A percentile compares a stretch with the other conserved stretches of the same genome.
phyloP scores from a whole-genome alignment of 2,888 invertebrate genomes.

The Troglohyphantes excavatus region DNA sequence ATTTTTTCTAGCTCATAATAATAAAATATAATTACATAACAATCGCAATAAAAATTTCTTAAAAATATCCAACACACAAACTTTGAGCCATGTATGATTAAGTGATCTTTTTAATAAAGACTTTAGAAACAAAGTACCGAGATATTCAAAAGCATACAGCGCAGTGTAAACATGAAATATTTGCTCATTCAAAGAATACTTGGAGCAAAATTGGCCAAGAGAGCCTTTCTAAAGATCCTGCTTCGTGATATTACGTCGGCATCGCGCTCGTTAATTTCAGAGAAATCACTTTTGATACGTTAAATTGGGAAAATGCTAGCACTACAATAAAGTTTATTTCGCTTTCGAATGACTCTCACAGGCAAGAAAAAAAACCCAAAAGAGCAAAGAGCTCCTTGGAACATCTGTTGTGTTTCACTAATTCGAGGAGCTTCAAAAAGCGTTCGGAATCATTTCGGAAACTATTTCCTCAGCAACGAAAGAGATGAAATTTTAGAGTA shows the following conservation, averaged over 20 bases:
- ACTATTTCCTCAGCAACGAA: background rate
- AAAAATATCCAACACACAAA: too few species aligned
- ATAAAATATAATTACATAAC: too few species aligned
- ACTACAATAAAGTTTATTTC: slow-evolving; percentile 6
- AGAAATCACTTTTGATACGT: background rate
- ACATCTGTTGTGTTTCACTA: slow-evolving; percentile 17
- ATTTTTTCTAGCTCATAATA: too few species aligned
- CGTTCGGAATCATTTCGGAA: slow-evolving; percentile 11
- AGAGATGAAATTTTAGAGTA: slow-evolving; percentile 38
- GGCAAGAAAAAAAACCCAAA: background rate
- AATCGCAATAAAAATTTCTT: too few species aligned
- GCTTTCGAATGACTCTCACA: background rate
- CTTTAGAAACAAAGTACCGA: background rate
- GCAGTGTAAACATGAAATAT: background rate
- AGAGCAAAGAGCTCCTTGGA: background rate
- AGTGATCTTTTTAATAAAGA: background rate
- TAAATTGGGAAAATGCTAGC: background rate
- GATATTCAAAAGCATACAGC: background rate
- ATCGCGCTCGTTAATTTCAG: background rate
- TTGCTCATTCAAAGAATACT: background rate
- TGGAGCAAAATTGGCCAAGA: background rate
- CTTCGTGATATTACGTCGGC: background rate
- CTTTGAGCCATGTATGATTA: too few species aligned
- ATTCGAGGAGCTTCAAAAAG: background rate
- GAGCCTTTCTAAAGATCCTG: background rate